phyloP scores from a whole-genome alignment of 2,888 invertebrate genomes.

The Drosophila kuntzei region DNA sequence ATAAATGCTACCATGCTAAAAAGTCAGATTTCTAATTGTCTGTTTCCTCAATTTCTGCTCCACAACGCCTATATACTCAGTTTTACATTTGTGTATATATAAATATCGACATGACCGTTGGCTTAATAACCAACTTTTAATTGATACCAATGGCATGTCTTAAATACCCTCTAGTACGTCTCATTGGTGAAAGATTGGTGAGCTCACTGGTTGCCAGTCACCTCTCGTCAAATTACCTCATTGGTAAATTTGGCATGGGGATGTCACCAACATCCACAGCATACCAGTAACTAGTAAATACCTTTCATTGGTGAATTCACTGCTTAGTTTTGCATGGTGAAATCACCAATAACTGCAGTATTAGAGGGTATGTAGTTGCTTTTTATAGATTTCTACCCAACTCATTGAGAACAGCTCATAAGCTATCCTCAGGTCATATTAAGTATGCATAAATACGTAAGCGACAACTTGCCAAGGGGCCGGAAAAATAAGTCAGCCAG shows the following conservation, averaged over 20 bases:
- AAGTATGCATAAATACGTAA: conserved; percentile 42
- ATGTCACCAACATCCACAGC: too few species aligned
- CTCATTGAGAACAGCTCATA: conserved; percentile 6
- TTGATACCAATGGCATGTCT: conserved; percentile 24
- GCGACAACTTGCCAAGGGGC: conserved; percentile 47
- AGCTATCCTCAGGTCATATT: conserved; percentile 31
- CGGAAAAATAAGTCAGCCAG: conserved; percentile 52
- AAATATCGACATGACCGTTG: conserved; percentile 1
- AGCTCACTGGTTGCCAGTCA: too few species aligned
- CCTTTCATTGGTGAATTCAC: too few species aligned
- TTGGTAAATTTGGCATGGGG: too few species aligned
- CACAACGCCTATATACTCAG: conserved; percentile 19
- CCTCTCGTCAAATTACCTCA: too few species aligned
- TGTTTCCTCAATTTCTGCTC: conserved; percentile 53
- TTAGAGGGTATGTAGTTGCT: background rate
- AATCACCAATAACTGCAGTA: too few species aligned
- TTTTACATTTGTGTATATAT: background rate
- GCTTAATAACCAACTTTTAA: conserved; percentile 11
- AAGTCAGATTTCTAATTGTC: conserved; percentile 53
- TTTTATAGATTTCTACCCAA: conserved; percentile 5
- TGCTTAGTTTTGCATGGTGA: too few species aligned
- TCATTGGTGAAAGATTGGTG: too few species aligned
- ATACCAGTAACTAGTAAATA: too few species aligned
- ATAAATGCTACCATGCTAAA: conserved; percentile 10
- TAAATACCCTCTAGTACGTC: too few species aligned